Conservation (phyloP, 2,888 invertebrate genomes). For the Pecten maximus region DNA sequence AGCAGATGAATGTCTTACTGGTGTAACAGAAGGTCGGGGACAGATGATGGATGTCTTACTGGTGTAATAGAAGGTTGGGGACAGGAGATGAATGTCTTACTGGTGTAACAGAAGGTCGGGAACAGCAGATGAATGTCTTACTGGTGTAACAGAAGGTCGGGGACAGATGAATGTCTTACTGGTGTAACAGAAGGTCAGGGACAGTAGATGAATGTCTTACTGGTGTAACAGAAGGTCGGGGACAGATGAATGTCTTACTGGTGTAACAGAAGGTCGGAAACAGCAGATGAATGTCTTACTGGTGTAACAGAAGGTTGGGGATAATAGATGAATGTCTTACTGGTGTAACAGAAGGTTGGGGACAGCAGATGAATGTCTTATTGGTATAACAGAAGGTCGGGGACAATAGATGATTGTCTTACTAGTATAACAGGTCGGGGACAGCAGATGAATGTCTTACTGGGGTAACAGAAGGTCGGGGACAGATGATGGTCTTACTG, state of each 20-base stretch:
- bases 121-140: too few species aligned
- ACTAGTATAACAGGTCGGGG: background rate
- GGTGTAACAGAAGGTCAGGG: background rate
- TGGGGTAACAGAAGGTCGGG: background rate
- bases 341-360: background rate
- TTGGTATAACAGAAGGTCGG: background rate
- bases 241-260: too few species aligned
- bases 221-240: too few species aligned
- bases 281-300: background rate
- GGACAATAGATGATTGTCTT: background rate
- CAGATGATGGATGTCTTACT: too few species aligned
- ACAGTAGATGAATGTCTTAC: background rate
- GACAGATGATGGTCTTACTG: background rate
- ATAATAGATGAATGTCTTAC: background rate
- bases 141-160: background rate
- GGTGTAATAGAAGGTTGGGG: too few species aligned
- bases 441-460: background rate
- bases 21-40: too few species aligned
- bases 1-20: too few species aligned
- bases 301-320: background rate
- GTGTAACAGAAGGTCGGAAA: background rate
- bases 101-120: too few species aligned
- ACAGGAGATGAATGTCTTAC: too few species aligned
- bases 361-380: background rate
- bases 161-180: background rate